A percentile compares a stretch with the other conserved stretches of the same genome.
Conservation (phyloP, 2,888 invertebrate species). For the Cryptus armator region DNA sequence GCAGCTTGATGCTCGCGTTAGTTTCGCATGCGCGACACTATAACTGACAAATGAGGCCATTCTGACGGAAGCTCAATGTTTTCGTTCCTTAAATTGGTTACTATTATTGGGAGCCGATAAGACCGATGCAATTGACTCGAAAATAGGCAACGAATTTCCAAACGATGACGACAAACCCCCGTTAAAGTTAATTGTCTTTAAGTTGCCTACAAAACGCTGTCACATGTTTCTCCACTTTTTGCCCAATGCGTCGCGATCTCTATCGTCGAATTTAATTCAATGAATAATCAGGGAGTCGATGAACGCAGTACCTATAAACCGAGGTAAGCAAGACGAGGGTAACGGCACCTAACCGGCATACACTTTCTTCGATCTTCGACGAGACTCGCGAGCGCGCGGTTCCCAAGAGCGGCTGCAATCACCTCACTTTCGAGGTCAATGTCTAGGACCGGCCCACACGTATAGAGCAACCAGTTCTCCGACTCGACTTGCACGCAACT, state of each 20-base stretch:
- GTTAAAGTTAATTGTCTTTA: too few relatives aligned
- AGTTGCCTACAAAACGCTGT: too few relatives aligned
- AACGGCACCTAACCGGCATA: constrained; percentile 47
- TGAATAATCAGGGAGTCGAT: background rate
- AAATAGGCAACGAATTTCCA: too few relatives aligned
- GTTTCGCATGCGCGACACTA: too few relatives aligned
- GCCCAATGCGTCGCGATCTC: background rate
- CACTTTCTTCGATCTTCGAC: constrained; percentile 85
- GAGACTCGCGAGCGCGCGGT: constrained; percentile 36
- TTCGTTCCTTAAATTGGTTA: too few relatives aligned
- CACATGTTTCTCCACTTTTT: too few relatives aligned
- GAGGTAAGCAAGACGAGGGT: constrained; percentile 13
- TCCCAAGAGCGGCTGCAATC: constrained; percentile 67
- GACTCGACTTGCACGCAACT: constrained; percentile 53
- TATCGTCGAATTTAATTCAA: constrained; percentile 16
- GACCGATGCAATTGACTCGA: too few relatives aligned
- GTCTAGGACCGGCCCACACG: constrained; percentile 73
- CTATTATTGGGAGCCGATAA: too few relatives aligned
- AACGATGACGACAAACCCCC: too few relatives aligned
- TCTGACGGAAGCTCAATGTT: too few relatives aligned
- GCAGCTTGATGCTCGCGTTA: too few relatives aligned
- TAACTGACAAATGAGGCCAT: too few relatives aligned
- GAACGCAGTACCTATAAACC: background rate
- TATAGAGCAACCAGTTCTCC: constrained; percentile 61
- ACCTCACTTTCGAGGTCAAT: constrained; percentile 82